Evolutionary conservation across 1,140 invertebrate species (phyloP).

Genomic region (Euura saliciscinereae): DNA sequence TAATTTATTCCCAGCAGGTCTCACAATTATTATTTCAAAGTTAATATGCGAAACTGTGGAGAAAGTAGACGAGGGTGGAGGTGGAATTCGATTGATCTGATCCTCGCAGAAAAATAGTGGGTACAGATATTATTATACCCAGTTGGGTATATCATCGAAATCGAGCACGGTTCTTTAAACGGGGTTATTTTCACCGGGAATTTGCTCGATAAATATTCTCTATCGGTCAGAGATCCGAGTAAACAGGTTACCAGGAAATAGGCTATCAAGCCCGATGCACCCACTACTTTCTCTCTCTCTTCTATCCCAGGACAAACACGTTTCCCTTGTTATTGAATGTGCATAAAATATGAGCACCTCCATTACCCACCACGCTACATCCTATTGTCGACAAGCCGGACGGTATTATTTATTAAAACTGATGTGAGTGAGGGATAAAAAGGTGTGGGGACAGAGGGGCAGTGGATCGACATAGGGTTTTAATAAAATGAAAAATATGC

Average conservation of each 20-base stretch:
- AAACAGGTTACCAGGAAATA: slow-evolving; percentile 5
- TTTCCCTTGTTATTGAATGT: slow-evolving; percentile 7
- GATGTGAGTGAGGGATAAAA: background rate
- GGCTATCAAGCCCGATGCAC: background rate
- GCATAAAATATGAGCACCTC: slow-evolving; percentile 2
- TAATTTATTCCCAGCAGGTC: no score
- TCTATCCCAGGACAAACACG: background rate
- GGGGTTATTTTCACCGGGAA: background rate
- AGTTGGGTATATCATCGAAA: no score
- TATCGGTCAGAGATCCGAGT: background rate
- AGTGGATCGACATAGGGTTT: background rate
- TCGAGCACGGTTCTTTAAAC: background rate
- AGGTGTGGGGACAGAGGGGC: background rate
- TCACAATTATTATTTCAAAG: no score
- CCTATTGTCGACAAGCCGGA: background rate
- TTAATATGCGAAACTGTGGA: no score
- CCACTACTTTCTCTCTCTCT: background rate
- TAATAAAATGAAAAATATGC: background rate
- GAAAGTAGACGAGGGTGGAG: no score
- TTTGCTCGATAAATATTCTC: background rate
- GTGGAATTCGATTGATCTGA: no score
- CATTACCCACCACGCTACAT: background rate
- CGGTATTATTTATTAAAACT: no score
- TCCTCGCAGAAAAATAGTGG: no score
- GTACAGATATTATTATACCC: no score